Conservation (phyloP, 2,113 vertebrate species). For the Gulo gulo region DNA sequence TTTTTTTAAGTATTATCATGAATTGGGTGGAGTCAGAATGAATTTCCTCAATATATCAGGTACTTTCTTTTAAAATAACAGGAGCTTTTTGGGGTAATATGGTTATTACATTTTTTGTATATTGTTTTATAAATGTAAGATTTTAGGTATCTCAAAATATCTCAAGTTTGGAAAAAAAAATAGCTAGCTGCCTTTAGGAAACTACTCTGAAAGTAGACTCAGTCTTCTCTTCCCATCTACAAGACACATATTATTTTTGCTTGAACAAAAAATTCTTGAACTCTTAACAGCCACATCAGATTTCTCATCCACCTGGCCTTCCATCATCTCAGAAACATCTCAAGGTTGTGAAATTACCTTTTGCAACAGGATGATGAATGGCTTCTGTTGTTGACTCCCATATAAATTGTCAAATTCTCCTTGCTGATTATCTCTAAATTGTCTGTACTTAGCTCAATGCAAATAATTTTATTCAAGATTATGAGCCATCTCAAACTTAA, state of each 20-base stretch:
- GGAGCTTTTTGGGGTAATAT: not conserved
- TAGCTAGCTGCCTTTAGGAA: not conserved
- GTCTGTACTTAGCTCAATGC: not conserved
- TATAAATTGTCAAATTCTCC: not conserved
- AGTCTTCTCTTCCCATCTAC: not conserved
- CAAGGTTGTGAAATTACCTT: not conserved
- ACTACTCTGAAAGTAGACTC: not conserved
- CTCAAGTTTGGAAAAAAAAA: not conserved
- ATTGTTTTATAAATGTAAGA: conserved; percentile 20
- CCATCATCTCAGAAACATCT: not conserved
- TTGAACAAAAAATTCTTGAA: conserved; percentile 1
- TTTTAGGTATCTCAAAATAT: not conserved
- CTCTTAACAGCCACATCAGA: not conserved
- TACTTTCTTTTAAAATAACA: not conserved
- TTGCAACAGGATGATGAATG: not conserved
- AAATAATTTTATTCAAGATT: conserved; percentile 31
- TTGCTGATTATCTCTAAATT: not conserved
- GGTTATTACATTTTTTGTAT: not conserved
- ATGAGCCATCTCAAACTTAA: not conserved
- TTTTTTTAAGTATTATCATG: not conserved
- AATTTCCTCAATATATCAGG: not conserved
- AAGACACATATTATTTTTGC: not conserved
- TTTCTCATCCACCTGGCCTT: not conserved
- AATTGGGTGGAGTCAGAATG: not conserved
- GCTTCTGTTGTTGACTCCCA: not conserved